These are phyloP conservation scores for Rissa tridactyla DNA, from an alignment of 2,113 vertebrate species.

Conservation along the genomic window DNA sequence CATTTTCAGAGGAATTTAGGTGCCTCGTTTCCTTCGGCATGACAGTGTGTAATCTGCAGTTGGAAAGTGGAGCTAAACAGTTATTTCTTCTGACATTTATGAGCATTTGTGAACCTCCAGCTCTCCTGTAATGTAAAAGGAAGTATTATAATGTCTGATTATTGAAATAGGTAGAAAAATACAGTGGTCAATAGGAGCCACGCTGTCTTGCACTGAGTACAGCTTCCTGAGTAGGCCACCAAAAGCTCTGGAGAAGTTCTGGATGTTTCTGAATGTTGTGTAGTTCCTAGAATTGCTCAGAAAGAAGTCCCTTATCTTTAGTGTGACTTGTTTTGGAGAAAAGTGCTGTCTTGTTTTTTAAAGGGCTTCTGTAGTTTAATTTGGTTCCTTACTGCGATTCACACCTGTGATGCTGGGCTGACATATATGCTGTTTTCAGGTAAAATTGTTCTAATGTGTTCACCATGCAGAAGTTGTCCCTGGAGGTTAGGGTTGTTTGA, in stretches of 20 bases:
- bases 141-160: not conserved
- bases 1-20: not conserved
- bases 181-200: not conserved
- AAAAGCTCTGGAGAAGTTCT: not conserved
- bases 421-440: accelerated
- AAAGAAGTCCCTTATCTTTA: not conserved
- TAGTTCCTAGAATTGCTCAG: not conserved
- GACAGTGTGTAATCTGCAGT: not conserved
- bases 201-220: not conserved
- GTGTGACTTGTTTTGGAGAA: not conserved
- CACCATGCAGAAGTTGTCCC: accelerated
- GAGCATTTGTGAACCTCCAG: not conserved
- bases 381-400: not conserved
- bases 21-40: not conserved
- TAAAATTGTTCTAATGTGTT: not conserved
- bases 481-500: not conserved
- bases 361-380: not conserved
- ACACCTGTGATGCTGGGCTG: not conserved
- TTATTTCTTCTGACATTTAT: not conserved
- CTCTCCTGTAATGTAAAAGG: not conserved
- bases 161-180: slow-evolving; percentile 6
- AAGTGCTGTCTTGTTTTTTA: not conserved
- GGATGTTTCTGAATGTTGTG: not conserved
- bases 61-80: not conserved
- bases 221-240: not conserved